These are phyloP conservation scores for Agriopis aurantiaria DNA, from an alignment of 2,888 invertebrate genomes.

Conservation along the genomic window DNA sequence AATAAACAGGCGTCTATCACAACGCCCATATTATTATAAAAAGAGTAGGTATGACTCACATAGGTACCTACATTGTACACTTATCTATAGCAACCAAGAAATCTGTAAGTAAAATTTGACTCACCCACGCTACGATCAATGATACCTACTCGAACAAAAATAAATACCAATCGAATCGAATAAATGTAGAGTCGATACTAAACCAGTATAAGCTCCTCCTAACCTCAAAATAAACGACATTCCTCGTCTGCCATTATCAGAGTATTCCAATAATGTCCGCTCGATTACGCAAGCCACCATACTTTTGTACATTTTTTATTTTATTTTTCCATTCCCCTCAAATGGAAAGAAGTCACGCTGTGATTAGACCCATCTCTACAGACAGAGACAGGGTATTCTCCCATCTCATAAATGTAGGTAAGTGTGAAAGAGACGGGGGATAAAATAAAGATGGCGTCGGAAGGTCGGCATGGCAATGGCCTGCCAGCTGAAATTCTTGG, in stretches of 20 bases:
- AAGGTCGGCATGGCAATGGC: conserved; percentile 63
- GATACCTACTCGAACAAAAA: conserved; percentile 25
- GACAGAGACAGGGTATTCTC: conserved; percentile 63
- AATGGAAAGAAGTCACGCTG: conserved; percentile 74
- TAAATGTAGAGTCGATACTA: conserved; percentile 24
- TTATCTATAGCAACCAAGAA: not conserved
- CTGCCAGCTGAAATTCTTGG: conserved; percentile 69
- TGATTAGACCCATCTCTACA: conserved; percentile 57
- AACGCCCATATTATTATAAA: too few species aligned
- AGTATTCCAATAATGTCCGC: conserved; percentile 57
- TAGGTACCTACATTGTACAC: not conserved
- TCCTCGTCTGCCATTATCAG: conserved; percentile 54
- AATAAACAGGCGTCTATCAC: too few species aligned
- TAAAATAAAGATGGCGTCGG: conserved; percentile 79
- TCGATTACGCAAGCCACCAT: conserved; percentile 57
- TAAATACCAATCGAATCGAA: conserved; percentile 23
- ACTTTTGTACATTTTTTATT: conserved; percentile 51
- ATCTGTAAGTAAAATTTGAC: not conserved
- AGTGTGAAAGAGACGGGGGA: conserved; percentile 63
- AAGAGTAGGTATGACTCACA: too few species aligned
- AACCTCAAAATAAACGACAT: conserved; percentile 34
- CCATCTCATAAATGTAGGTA: conserved; percentile 50
- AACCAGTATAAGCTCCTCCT: conserved; percentile 36
- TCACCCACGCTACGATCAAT: conserved; percentile 10
- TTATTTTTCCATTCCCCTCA: conserved; percentile 73